Evolutionary conservation across 1,140 invertebrate species (phyloP).

Genomic region (Steinernema feltiae): DNA sequence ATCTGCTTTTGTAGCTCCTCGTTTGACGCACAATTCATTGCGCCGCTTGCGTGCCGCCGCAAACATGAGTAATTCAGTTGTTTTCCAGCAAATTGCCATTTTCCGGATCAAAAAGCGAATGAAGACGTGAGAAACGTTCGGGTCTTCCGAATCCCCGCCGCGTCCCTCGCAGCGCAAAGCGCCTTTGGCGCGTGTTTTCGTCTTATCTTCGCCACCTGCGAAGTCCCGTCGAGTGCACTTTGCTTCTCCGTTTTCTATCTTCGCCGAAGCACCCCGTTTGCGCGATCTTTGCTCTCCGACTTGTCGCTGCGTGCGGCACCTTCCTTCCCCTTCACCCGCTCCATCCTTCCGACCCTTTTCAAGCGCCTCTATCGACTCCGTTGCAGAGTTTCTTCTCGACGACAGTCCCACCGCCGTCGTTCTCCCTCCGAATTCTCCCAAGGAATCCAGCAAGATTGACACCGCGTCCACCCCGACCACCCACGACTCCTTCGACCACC

Average conservation of each 20-base stretch:
- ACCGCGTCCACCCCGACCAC: constrained; percentile 2
- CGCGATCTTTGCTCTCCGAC: neutral
- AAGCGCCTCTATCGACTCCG: neutral
- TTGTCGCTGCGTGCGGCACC: neutral
- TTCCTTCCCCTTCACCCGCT: neutral
- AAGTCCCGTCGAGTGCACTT: no score
- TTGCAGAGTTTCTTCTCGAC: neutral
- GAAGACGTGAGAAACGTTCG: no score
- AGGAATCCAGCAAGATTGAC: neutral
- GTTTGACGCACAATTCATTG: no score
- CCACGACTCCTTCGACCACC: constrained; percentile 12
- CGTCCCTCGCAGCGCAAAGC: neutral
- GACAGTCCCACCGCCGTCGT: neutral
- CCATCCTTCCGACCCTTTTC: neutral
- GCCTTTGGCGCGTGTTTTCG: neutral
- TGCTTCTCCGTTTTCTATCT: no score
- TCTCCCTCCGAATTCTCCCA: neutral
- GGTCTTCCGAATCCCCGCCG: neutral
- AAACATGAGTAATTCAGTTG: no score
- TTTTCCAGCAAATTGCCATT: no score
- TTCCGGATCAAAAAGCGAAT: no score
- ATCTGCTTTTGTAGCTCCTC: no score
- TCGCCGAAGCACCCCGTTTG: neutral
- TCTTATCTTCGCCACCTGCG: no score
- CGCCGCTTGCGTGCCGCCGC: no score